Evolutionary conservation across 2,888 invertebrate genomes (phyloP).

Genomic region (Anoplius nigerrimus): DNA sequence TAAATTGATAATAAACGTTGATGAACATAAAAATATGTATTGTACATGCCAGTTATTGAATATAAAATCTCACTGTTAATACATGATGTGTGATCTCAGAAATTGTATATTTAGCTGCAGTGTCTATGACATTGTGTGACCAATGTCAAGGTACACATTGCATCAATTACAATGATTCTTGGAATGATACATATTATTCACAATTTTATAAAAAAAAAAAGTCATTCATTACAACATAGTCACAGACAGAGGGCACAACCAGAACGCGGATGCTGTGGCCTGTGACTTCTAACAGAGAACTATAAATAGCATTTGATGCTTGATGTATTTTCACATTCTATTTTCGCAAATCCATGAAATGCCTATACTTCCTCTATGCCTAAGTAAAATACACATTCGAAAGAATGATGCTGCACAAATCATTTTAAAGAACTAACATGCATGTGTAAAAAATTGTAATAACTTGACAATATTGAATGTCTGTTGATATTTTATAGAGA

Average conservation of each 20-base stretch:
- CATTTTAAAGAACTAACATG: slow-evolving; percentile 7
- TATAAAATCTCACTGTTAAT: background rate
- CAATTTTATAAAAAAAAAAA: slow-evolving; percentile 25
- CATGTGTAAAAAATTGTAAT: background rate
- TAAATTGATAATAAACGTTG: background rate
- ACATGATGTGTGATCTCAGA: background rate
- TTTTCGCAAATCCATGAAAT: slow-evolving; percentile 67
- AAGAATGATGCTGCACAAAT: background rate
- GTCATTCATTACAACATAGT: slow-evolving; percentile 63
- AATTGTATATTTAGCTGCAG: no score
- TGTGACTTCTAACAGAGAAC: slow-evolving; percentile 69
- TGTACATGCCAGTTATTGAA: background rate
- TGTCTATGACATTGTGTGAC: no score
- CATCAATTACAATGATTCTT: no score
- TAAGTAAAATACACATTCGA: slow-evolving; percentile 26
- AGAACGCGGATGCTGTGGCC: slow-evolving; percentile 59
- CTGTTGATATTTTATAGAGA: no score
- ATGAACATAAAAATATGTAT: background rate
- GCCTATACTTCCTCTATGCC: slow-evolving; percentile 43
- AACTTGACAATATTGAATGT: no score
- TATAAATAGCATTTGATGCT: slow-evolving; percentile 72
- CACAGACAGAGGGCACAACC: slow-evolving; percentile 59
- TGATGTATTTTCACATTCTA: slow-evolving; percentile 69
- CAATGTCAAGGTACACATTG: no score
- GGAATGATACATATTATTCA: no score